Conservation (phyloP, 2,888 invertebrate species). For the Scrobipalpa atriplicella region DNA sequence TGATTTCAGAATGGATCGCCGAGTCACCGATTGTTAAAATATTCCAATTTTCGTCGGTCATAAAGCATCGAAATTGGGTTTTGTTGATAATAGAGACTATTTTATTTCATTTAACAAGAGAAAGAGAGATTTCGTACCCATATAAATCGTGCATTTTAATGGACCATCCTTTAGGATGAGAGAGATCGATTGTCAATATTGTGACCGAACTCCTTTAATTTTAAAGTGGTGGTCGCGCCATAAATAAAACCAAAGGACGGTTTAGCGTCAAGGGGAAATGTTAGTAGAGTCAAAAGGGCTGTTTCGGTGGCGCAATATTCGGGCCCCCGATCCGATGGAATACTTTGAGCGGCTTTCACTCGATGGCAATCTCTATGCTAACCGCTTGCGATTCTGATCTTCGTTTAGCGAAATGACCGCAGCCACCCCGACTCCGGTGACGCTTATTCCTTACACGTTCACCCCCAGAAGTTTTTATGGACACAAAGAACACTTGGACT, state of each 20-base stretch:
- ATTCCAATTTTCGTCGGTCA: slow-evolving; percentile 31
- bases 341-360: slow-evolving; percentile 78
- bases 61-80: slow-evolving; percentile 13
- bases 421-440: slow-evolving; percentile 75
- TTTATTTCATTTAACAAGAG: background rate
- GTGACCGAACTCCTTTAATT: slow-evolving; percentile 48
- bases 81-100: background rate
- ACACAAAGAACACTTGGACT: slow-evolving; percentile 64
- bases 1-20: slow-evolving; percentile 48
- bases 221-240: slow-evolving; percentile 52
- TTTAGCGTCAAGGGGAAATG: slow-evolving; percentile 65
- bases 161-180: too few relatives aligned
- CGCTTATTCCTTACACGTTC: slow-evolving; percentile 80
- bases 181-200: slow-evolving; percentile 23
- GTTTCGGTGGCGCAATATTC: slow-evolving; percentile 76
- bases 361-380: slow-evolving; percentile 83
- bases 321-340: slow-evolving; percentile 77
- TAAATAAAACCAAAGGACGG: slow-evolving; percentile 70
- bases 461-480: slow-evolving; percentile 77
- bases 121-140: background rate
- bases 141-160: too few relatives aligned
- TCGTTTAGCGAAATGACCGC: slow-evolving; percentile 83
- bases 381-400: slow-evolving; percentile 83
- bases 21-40: slow-evolving; percentile 28
- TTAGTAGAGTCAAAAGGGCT: slow-evolving; percentile 72